Conservation (phyloP, 2,888 invertebrate species). For the Amphipoea lucens region DNA sequence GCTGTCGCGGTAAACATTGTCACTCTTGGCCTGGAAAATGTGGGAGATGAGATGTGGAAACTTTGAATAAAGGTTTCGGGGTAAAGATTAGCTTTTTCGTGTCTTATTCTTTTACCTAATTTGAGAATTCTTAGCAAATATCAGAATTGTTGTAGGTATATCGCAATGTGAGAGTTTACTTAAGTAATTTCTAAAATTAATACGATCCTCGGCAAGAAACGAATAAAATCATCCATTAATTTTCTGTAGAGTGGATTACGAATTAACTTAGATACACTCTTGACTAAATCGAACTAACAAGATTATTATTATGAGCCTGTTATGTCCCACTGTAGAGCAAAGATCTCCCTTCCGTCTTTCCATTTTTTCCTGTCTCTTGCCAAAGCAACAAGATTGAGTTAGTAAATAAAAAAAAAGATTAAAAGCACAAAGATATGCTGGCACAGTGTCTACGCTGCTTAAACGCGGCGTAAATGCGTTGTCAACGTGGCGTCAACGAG, state of each 20-base stretch:
- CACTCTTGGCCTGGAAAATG: conserved; percentile 14
- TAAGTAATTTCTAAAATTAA: neutral
- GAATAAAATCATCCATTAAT: neutral
- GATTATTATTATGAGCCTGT: no score
- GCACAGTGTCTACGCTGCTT: neutral
- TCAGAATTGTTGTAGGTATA: no score
- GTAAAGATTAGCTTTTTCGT: conserved; percentile 1
- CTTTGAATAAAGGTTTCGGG: neutral
- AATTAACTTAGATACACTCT: no score
- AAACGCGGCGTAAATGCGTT: no score
- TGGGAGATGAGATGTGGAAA: conserved; percentile 10
- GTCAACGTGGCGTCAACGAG: neutral
- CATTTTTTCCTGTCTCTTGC: no score
- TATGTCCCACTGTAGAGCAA: no score
- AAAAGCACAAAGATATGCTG: neutral
- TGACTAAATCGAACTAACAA: no score
- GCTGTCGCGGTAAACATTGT: conserved; percentile 19
- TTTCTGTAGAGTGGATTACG: neutral
- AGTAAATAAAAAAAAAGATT: neutral
- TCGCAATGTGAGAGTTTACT: neutral
- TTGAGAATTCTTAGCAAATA: no score
- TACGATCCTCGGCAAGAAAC: neutral
- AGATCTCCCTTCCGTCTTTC: no score
- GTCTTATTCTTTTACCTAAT: neutral
- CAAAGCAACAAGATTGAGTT: neutral